Conservation (phyloP, 2,113 vertebrate genomes). For the Shinisaurus crocodilurus region DNA sequence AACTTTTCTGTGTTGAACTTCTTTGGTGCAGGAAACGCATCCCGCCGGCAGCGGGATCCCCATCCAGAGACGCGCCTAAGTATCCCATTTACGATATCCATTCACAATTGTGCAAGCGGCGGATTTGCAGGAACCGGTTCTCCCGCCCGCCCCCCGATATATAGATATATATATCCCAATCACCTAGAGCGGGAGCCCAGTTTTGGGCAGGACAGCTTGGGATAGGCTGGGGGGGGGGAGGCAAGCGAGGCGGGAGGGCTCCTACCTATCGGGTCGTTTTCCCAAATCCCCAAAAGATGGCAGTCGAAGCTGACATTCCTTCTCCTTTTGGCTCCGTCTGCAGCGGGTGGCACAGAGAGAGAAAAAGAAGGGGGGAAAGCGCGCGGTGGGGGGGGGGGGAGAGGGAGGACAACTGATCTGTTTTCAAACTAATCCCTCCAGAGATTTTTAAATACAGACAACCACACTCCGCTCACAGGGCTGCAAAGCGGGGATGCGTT, state of each 20-base stretch:
- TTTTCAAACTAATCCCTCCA: neutral
- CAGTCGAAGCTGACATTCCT: slow-evolving; percentile 86
- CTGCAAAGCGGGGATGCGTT: neutral
- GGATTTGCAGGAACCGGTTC: neutral
- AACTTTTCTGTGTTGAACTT: neutral
- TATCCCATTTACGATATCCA: too few relatives aligned
- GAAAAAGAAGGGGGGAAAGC: accelerated
- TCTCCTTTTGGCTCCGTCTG: slow-evolving; percentile 49
- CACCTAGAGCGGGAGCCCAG: slow-evolving; percentile 34
- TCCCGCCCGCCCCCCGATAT: neutral
- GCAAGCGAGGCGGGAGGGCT: neutral
- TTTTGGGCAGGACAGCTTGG: slow-evolving; percentile 48
- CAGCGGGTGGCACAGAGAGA: neutral
- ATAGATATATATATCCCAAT: neutral
- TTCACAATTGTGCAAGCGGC: neutral
- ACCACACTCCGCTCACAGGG: neutral
- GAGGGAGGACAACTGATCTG: neutral
- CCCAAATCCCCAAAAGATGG: slow-evolving; percentile 92
- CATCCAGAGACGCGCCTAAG: neutral
- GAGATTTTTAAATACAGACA: slow-evolving; percentile 12
- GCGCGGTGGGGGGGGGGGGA: too few relatives aligned
- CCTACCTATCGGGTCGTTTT: slow-evolving; percentile 70
- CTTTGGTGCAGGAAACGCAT: too few relatives aligned
- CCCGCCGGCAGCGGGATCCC: neutral
- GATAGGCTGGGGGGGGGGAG: too few relatives aligned